Evolutionary conservation across 2,888 invertebrate genomes (phyloP).

Genomic region (Aphodius granarius): DNA sequence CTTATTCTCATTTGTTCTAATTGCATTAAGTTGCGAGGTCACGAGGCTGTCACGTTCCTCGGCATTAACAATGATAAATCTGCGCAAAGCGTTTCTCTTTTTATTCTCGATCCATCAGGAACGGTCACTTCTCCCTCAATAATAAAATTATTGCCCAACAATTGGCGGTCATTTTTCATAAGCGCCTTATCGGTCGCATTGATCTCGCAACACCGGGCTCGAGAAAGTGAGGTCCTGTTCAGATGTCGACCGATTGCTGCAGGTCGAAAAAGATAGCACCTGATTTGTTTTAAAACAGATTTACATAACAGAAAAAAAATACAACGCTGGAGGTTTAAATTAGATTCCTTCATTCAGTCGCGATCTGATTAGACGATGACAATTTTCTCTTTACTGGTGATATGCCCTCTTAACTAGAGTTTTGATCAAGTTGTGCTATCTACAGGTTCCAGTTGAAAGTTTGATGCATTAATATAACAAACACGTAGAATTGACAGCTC

Average conservation of each 20-base stretch:
- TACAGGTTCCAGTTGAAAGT: constrained; percentile 9
- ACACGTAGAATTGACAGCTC: no score
- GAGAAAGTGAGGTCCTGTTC: constrained; percentile 17
- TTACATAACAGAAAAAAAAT: constrained; percentile 20
- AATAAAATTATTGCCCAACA: constrained; percentile 20
- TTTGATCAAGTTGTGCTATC: background rate
- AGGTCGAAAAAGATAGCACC: constrained; percentile 22
- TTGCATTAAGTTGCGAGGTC: background rate
- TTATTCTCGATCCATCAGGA: background rate
- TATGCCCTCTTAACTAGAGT: background rate
- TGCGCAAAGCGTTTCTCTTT: background rate
- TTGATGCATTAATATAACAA: background rate
- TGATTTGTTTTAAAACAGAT: constrained; percentile 20
- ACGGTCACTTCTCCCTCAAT: constrained; percentile 12
- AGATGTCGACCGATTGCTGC: constrained; percentile 19
- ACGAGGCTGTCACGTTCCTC: background rate
- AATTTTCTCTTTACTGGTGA: background rate
- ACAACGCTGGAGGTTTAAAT: constrained; percentile 5
- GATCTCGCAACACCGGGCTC: constrained; percentile 18
- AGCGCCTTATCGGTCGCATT: constrained; percentile 15
- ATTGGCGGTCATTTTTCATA: constrained; percentile 17
- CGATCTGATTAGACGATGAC: background rate
- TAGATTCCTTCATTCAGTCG: constrained; percentile 4
- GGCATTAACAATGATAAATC: background rate
- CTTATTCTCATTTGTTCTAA: background rate